Percentiles rank a stretch among this genome's conserved stretches.
Evolutionary conservation across 92 coral and sea anemone species (phyloP).

Genomic region (Virgularia gustaviana): DNA sequence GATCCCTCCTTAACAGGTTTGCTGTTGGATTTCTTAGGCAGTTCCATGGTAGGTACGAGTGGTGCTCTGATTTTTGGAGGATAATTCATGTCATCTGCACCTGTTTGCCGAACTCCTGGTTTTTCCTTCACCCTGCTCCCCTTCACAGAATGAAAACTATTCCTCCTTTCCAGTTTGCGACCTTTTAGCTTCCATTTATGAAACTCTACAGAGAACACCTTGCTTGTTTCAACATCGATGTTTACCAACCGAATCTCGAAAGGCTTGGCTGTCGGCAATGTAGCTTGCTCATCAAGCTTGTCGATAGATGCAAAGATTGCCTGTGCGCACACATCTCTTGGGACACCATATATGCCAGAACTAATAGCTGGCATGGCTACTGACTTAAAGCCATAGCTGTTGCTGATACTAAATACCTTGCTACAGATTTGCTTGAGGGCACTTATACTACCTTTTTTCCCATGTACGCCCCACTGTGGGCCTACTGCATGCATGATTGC

Average conservation of each 20-base stretch:
- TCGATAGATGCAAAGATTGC: slow-evolving; percentile 58
- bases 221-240: slow-evolving; percentile 11
- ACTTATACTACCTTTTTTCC: slow-evolving; percentile 2
- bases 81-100: slow-evolving; percentile 15
- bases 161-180: slow-evolving; percentile 13
- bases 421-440: slow-evolving; percentile 39
- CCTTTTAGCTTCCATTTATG: slow-evolving; percentile 26
- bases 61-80: slow-evolving; percentile 10
- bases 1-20: not conserved
- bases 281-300: slow-evolving; percentile 4
- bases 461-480: slow-evolving; percentile 46
- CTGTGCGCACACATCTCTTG: slow-evolving; percentile 74
- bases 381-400: slow-evolving; percentile 34
- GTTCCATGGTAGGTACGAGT: not conserved
- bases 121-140: not conserved
- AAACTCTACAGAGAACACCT: slow-evolving; percentile 4
- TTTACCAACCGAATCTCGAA: slow-evolving; percentile 29
- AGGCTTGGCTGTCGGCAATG: not conserved
- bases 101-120: not conserved
- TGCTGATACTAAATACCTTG: slow-evolving; percentile 35
- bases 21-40: too few species aligned
- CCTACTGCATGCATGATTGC: slow-evolving; percentile 71
- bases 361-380: slow-evolving; percentile 89
- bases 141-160: not conserved
- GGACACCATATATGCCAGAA: slow-evolving; percentile 92